Conservation (phyloP, 1,140 invertebrate species). For the Listronotus bonariensis region DNA sequence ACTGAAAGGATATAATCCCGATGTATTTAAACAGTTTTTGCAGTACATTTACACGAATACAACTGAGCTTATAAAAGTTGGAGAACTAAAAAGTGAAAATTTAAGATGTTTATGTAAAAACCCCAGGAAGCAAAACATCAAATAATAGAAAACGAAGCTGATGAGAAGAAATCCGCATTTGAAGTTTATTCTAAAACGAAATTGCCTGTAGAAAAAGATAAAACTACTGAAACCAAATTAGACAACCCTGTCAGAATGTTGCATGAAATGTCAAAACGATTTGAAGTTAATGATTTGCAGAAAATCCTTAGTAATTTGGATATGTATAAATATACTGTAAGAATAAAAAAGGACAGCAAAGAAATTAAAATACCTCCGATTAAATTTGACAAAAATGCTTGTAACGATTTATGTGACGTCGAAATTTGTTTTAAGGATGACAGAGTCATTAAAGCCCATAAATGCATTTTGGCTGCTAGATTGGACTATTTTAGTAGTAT, state of each 20-base stretch:
- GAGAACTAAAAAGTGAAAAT: conserved; percentile 40
- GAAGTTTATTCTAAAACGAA: conserved; percentile 59
- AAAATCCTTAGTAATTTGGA: conserved; percentile 59
- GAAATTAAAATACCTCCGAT: conserved; percentile 1
- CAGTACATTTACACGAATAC: conserved; percentile 69
- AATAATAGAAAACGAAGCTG: conserved; percentile 20
- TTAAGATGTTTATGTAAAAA: conserved; percentile 26
- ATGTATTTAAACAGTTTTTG: conserved; percentile 69
- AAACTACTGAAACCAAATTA: conserved; percentile 47
- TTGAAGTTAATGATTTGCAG: conserved; percentile 58
- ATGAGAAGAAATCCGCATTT: conserved; percentile 58
- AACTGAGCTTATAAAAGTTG: conserved; percentile 65
- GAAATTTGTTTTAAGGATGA: conserved; percentile 64
- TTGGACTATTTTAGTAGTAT: conserved; percentile 78
- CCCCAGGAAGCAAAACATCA: conserved; percentile 22
- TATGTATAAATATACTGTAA: conserved; percentile 37
- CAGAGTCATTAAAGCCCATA: conserved; percentile 67
- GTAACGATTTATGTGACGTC: conserved; percentile 66
- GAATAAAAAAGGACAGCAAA: conserved; percentile 26
- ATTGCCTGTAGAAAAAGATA: conserved; percentile 45
- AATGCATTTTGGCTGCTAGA: conserved; percentile 72
- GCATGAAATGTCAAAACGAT: conserved; percentile 62
- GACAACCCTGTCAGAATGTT: conserved; percentile 61
- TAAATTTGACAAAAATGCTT: conserved; percentile 52
- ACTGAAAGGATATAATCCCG: conserved; percentile 61